Conservation (phyloP, 2,888 invertebrate species). For the Tinea pellionella region DNA sequence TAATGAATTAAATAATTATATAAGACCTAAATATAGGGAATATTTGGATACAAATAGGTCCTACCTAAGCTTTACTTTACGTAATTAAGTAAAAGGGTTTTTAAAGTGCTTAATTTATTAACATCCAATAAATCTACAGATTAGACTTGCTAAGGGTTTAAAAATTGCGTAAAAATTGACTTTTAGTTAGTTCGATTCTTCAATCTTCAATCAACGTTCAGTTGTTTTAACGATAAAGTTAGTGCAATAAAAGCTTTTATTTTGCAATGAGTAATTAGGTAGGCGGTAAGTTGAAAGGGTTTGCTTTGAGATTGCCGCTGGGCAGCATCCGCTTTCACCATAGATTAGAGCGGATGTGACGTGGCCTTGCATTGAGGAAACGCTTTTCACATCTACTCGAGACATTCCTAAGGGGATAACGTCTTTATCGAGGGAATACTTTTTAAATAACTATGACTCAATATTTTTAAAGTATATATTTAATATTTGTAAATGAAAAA, state of each 20-base stretch:
- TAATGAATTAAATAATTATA: too few species aligned
- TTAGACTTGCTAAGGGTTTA: too few species aligned
- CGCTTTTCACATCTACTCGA: constrained; percentile 63
- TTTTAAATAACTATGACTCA: neutral
- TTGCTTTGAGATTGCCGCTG: constrained; percentile 49
- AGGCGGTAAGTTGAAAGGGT: constrained; percentile 32
- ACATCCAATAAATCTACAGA: too few species aligned
- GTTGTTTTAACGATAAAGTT: neutral
- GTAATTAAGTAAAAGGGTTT: too few species aligned
- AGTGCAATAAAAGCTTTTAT: neutral
- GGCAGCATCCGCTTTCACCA: constrained; percentile 60
- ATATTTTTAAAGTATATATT: neutral
- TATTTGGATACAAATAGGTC: too few species aligned
- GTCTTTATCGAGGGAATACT: neutral
- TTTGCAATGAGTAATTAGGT: constrained; percentile 5
- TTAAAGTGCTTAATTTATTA: too few species aligned
- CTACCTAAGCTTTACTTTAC: too few species aligned
- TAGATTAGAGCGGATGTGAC: constrained; percentile 55
- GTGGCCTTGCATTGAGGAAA: constrained; percentile 41
- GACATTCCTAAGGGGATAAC: constrained; percentile 40
- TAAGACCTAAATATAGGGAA: too few species aligned
- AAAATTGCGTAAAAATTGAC: too few species aligned
- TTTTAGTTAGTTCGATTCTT: too few species aligned
- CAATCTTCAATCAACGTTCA: too few species aligned
- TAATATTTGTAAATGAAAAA: too few species aligned